phyloP scores from a whole-genome alignment of 2,113 vertebrate species.

The Astatoreochromis straeleni region DNA sequence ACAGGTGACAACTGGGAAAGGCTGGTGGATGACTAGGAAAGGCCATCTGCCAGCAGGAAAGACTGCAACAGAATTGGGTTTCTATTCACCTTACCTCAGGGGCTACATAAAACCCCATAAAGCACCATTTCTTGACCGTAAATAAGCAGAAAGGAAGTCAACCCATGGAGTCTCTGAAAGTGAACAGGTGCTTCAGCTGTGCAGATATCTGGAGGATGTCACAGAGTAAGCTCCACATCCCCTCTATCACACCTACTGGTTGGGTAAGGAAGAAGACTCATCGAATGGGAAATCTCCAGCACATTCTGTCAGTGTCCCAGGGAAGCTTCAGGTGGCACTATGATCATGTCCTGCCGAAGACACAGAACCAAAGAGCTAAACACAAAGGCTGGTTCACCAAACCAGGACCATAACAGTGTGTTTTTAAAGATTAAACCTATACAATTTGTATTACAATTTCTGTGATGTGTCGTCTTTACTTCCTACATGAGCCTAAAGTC shows the following conservation, averaged over 20 bases:
- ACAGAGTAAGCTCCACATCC: neutral
- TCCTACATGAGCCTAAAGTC: neutral
- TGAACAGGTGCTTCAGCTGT: neutral
- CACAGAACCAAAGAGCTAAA: neutral
- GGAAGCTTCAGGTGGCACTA: neutral
- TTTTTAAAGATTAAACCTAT: neutral
- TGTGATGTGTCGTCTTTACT: neutral
- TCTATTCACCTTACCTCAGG: neutral
- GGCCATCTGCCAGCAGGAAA: neutral
- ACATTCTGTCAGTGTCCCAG: neutral
- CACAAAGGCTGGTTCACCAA: neutral
- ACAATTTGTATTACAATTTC: neutral
- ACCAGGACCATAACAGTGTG: neutral
- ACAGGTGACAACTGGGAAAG: neutral
- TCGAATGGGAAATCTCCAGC: neutral
- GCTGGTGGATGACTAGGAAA: neutral
- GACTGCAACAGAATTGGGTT: neutral
- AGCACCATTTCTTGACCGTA: neutral
- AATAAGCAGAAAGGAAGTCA: neutral
- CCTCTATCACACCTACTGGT: neutral
- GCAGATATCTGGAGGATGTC: neutral
- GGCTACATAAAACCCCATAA: neutral
- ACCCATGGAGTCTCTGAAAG: fast-evolving
- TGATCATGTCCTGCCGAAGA: neutral
- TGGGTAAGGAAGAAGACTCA: fast-evolving